A percentile compares a stretch with the other conserved stretches of the same genome.
phyloP scores from a whole-genome alignment of 2,113 vertebrate species.

The Craseonycteris thonglongyai region DNA sequence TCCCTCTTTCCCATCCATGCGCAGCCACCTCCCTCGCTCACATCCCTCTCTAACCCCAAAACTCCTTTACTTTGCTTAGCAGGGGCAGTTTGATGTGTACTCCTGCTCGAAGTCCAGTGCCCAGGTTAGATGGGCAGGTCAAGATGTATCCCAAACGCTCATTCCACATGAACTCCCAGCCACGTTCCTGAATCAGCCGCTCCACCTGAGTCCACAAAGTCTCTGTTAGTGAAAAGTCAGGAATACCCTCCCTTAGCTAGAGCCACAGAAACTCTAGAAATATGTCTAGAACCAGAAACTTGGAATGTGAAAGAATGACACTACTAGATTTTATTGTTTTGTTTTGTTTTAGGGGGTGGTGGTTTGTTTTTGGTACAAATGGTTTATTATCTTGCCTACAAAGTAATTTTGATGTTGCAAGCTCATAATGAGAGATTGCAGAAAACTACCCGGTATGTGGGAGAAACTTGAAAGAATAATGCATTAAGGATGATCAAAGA shows the following conservation, averaged over 20 bases:
- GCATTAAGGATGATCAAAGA: neutral
- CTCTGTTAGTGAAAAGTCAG: conserved; percentile 34
- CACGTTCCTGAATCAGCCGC: conserved; percentile 83
- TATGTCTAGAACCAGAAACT: conserved; percentile 12
- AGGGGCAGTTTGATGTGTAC: conserved; percentile 87
- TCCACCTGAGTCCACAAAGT: conserved; percentile 79
- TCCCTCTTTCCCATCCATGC: neutral
- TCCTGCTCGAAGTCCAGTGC: conserved; percentile 85
- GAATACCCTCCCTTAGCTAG: neutral
- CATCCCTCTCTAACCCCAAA: neutral
- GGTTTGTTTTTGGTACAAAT: neutral
- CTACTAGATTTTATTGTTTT: neutral
- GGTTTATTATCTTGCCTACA: neutral
- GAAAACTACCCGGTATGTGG: neutral
- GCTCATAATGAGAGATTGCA: neutral
- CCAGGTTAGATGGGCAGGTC: conserved; percentile 88
- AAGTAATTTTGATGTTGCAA: conserved; percentile 9
- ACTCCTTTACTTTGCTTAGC: conserved; percentile 83
- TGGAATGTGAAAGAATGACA: conserved; percentile 3
- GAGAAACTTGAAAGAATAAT: neutral
- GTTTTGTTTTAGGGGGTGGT: neutral
- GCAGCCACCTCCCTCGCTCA: neutral
- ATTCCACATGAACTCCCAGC: conserved; percentile 92
- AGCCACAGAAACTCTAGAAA: conserved; percentile 12
- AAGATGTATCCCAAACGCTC: conserved; percentile 86